These are phyloP conservation scores for Bubo bubo DNA, from an alignment of 2,113 vertebrate species.

Conservation along the genomic window DNA sequence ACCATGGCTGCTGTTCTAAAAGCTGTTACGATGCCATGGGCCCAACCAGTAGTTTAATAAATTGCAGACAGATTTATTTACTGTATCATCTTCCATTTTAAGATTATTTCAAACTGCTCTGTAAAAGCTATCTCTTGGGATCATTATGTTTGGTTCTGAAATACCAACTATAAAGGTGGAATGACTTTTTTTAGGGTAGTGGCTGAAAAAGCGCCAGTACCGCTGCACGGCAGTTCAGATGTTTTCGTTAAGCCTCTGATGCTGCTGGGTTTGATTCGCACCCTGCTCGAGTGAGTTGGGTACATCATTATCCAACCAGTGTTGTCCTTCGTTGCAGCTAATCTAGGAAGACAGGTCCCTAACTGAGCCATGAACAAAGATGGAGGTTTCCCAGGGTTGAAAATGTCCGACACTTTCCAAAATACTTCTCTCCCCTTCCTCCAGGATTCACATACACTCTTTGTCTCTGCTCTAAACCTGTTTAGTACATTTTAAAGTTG, in stretches of 20 bases:
- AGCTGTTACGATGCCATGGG: rapidly evolving
- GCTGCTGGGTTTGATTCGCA: not conserved
- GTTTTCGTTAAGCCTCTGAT: not conserved
- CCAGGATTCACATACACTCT: not conserved
- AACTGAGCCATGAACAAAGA: not conserved
- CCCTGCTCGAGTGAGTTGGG: not conserved
- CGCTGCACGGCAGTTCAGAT: rapidly evolving
- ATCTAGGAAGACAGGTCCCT: not conserved
- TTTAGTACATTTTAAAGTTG: not conserved
- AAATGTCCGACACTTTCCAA: rapidly evolving
- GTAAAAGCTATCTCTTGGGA: not conserved
- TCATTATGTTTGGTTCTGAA: not conserved
- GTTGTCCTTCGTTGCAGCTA: not conserved
- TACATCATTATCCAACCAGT: not conserved
- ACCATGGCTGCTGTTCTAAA: not conserved
- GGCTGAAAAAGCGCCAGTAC: not conserved
- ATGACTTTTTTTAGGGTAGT: not conserved
- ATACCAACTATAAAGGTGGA: not conserved
- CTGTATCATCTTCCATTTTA: not conserved
- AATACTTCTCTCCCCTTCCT: not conserved
- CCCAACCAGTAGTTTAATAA: not conserved
- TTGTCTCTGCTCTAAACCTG: not conserved
- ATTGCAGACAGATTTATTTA: not conserved
- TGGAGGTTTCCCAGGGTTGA: not conserved
- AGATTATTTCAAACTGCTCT: not conserved